These are phyloP conservation scores for Ascidia mentula DNA, from an alignment of 23 tunicate genomes.

Conservation along the genomic window DNA sequence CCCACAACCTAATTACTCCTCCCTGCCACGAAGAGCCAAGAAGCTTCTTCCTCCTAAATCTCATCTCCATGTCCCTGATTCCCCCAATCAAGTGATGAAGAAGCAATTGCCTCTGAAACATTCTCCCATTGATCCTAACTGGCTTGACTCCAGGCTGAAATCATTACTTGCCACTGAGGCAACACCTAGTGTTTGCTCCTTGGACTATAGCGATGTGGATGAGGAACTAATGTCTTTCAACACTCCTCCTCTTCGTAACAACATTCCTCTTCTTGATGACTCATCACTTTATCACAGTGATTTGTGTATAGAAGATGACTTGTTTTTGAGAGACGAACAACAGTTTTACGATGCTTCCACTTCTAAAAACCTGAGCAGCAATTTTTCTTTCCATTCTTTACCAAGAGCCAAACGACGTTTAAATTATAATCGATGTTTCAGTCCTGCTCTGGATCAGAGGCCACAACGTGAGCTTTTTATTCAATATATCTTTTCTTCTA, in stretches of 20 bases:
- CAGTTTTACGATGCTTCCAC: not conserved
- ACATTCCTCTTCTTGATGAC: not conserved
- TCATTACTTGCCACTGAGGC: not conserved
- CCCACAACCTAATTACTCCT: conserved; percentile 7
- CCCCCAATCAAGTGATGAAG: too few relatives aligned
- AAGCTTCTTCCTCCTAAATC: not conserved
- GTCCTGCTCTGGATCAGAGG: not conserved
- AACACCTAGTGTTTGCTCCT: not conserved
- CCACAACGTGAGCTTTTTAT: not conserved
- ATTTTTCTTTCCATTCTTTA: not conserved
- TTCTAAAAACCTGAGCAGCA: not conserved
- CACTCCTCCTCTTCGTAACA: not conserved
- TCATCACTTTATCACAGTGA: not conserved
- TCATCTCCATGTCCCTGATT: not conserved
- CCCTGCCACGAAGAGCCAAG: conserved; percentile 17
- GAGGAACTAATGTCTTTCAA: not conserved
- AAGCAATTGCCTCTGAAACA: not conserved
- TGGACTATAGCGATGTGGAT: not conserved
- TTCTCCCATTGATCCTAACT: not conserved
- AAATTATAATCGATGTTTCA: too few relatives aligned
- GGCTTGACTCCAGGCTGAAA: not conserved
- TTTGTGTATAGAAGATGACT: not conserved
- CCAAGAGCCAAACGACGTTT: not conserved
- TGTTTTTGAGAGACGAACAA: not conserved
- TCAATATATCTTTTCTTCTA: not conserved